Evolutionary conservation across 2,797 vertebrate genomes (phyloP), one percentile per base, ranked within the genome.

Genomic region (Pogonophryne albipinna): DNA sequence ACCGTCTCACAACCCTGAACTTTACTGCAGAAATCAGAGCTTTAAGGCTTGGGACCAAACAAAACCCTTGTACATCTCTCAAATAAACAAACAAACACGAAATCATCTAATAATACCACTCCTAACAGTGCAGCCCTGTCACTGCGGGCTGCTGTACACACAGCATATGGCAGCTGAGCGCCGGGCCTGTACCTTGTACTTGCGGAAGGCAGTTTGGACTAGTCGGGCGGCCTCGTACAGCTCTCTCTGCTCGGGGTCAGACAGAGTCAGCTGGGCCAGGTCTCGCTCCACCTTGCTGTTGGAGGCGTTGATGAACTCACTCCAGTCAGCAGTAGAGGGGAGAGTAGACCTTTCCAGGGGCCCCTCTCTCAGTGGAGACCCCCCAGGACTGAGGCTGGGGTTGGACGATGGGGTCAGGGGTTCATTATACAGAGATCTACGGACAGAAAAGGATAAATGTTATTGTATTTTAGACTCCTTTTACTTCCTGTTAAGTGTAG

Each of bases 151-250:
- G 83, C 84, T 81, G 78, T 4, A 65, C 79, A 80, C 59, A 78
- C 83, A 84, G 81, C 85, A 70, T 74, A 63, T 63, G 78, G 62
- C 85, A 73, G 82, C 89, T 62, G 70, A 86, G 84, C 53, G 58
- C 85, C 83, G 38, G 85, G 87, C 84, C 90, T 95, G 51, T 95
- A 99, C 98, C 98, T 99, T 99, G 89, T 99, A 99, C 92, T 99
- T 99, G 93, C 97, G 97, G 97, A 99, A 99, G 91, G 97, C 98
- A 50, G 96, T 99, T 96, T 99, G 98, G 93, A 99, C 97, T 55
- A 99, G 97, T 83, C 97, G 96, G 91, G 98, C 98, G 2, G 98
- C 98, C 91, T 99, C 98, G 9, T 99, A 99, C 82, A 99, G 96
- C 87, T 99, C 98, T 89, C 98, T 95, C 94, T 99, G 98, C 85